Conservation (phyloP, 2,888 invertebrate species). For the Trachelus tabidus region DNA sequence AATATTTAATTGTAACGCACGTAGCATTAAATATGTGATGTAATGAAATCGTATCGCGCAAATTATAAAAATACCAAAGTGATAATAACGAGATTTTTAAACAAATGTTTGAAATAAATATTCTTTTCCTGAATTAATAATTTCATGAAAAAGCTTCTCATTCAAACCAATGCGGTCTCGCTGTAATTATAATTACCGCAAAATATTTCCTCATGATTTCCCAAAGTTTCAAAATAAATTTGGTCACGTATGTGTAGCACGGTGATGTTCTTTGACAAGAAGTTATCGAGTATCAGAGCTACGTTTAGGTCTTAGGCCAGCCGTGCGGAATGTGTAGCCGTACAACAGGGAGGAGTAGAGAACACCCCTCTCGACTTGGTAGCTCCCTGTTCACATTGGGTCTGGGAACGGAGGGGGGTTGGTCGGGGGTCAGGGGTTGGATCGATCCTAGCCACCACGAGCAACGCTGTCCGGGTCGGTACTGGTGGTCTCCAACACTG, state of each 20-base stretch:
- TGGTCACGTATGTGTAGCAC: not conserved
- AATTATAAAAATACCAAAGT: not conserved
- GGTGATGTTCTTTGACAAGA: not conserved
- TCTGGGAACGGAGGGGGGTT: constrained; percentile 15
- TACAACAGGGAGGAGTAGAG: not conserved
- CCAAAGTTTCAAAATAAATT: not conserved
- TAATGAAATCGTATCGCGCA: not conserved
- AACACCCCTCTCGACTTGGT: constrained; percentile 3
- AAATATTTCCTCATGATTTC: not conserved
- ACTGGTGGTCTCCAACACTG: constrained; percentile 20
- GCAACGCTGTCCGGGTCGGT: constrained; percentile 38
- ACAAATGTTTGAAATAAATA: not conserved
- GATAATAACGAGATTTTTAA: not conserved
- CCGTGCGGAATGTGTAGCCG: not conserved
- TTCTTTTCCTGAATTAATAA: not conserved
- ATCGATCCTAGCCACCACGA: constrained; percentile 51
- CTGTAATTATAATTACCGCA: not conserved
- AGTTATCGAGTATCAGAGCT: not conserved
- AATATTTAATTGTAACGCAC: too few species aligned
- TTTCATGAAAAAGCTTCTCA: not conserved
- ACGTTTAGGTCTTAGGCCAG: not conserved
- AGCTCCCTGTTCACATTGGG: constrained; percentile 16
- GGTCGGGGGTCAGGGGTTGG: constrained; percentile 42
- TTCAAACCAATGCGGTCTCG: not conserved
- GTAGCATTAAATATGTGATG: not conserved